Base-by-base conservation (phyloP, 2,797 vertebrate genomes). In the Hozukius guyotensis region DNA sequence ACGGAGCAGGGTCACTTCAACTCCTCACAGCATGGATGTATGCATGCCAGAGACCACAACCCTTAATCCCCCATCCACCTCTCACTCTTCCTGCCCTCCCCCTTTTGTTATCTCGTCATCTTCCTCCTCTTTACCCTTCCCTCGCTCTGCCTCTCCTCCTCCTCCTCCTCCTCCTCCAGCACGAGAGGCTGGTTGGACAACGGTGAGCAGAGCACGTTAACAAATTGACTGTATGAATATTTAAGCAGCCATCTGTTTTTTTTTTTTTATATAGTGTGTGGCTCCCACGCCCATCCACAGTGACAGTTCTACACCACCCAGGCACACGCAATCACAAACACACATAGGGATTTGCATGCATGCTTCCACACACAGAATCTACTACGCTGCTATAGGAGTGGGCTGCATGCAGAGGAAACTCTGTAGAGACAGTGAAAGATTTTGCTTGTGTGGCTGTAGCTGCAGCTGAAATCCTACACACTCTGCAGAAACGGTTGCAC, bases 181-280 rank as follows among this genome's bases (percentile, higher is more conserved):
- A 84, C 14, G 66, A 78, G 87, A 85, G 68, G 29, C 77, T 69
- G 38, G 78, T 76, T 59, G 64, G 49, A 77, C 82, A 77, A 42
- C 64, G 18, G 55, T 72, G 53, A 90, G 69, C 57, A 29, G 63
- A 86, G 69, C 27, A 74, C 46, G 61, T 71, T 83, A 70, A 86
- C 83, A 92, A 88, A 92, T 74, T 22, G 68, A 78, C 68, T 29
- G 29, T 38, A 84, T 90, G 74, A 87, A 89, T 90, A 86, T 87
- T 87, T 82, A 77, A 89, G 80, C 79, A 79, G 80, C 80, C 84
- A 74, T 85, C 81, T 82, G 71, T 24, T 24, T 32, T 6, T 27
- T 60, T 77, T 75, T 27, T 38, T 8, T n/a, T n/a, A n/a, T n/a
- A n/a, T n/a, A n/a, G 42, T 68, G 42, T 78, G 53, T 46, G 11